A percentile compares a stretch with the other conserved stretches of the same genome.
Evolutionary conservation across 1,140 invertebrate genomes (phyloP).

Genomic region (Papilio xuthus): DNA sequence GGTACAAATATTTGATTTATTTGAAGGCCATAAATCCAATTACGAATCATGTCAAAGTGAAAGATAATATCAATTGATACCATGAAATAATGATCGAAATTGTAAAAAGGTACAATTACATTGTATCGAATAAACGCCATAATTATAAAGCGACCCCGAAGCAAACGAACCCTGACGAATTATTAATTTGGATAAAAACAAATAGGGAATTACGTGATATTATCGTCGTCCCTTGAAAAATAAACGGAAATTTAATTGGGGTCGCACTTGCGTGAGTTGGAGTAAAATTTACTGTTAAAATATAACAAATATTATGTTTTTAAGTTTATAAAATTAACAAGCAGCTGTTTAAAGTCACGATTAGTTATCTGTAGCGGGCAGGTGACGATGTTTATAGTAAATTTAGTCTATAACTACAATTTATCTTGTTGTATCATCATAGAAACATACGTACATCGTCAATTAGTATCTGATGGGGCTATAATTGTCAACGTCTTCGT

Average conservation of each 20-base stretch:
- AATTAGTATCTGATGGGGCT: too few relatives aligned
- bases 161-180: constrained; percentile 36
- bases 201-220: constrained; percentile 46
- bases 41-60: constrained; percentile 25
- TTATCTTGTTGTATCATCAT: neutral
- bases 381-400: neutral
- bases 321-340: neutral
- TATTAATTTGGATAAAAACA: constrained; percentile 50
- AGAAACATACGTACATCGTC: too few relatives aligned
- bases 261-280: constrained; percentile 23
- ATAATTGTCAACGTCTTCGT: too few relatives aligned
- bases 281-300: constrained; percentile 23
- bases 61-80: constrained; percentile 33
- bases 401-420: neutral
- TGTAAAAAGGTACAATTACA: constrained; percentile 35
- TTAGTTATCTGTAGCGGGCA: neutral
- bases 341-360: neutral
- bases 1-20: constrained; percentile 3
- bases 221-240: constrained; percentile 46
- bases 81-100: constrained; percentile 3
- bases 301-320: neutral
- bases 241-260: constrained; percentile 39
- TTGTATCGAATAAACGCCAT: constrained; percentile 34
- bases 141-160: constrained; percentile 30
- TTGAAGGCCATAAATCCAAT: constrained; percentile 16